Evolutionary conservation across 2,888 invertebrate species (phyloP), one percentile per base, ranked within the genome.

Genomic region (Hypselothyrea guttata): DNA sequence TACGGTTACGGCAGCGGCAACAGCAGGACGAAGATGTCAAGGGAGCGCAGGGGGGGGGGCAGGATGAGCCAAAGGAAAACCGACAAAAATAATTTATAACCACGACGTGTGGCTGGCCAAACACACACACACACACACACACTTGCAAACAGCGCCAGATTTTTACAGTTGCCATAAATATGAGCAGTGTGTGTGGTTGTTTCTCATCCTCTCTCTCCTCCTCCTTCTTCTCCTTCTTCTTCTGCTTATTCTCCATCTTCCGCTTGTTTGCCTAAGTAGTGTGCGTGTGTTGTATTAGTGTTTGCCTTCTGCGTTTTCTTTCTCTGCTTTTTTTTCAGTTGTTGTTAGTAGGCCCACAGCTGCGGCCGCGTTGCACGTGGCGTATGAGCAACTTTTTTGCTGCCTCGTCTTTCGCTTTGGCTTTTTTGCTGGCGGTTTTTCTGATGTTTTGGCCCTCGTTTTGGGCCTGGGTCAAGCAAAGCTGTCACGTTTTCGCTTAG

Each of bases 51-150:
- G 3, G 8, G 12, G 1, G n/a, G 35, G 1, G 37, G 16, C 35
- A n/a, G 22, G 27, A 16, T 38, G 41, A 49, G 42, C n/a, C 42
- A 34, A 53, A 22, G 22, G 3, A 27, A 65, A 67, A 61, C 48
- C 64, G 56, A 71, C 67, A 72, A 68, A 71, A 71, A 84, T 82
- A 82, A 82, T 83, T 84, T 83, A 82, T 82, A 82, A 81, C 81
- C 84, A 75, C 73, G 73, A 83, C 81, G 84, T 81, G 84, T 74
- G 75, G 83, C 62, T 76, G 71, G 74, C 75, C 72, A 67, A 63
- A 60, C 61, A 52, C 37, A 47, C 34, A 22, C 22, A 22, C 22
- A 22, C 22, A 22, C 22, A 22, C 2, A 22, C 5, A 22, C 22
- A 22, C 22, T 4, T 5, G 5, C 22, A 22, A 55, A 57, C 52